phyloP scores from a whole-genome alignment of 1,140 invertebrate species.

The Drosophila auraria region DNA sequence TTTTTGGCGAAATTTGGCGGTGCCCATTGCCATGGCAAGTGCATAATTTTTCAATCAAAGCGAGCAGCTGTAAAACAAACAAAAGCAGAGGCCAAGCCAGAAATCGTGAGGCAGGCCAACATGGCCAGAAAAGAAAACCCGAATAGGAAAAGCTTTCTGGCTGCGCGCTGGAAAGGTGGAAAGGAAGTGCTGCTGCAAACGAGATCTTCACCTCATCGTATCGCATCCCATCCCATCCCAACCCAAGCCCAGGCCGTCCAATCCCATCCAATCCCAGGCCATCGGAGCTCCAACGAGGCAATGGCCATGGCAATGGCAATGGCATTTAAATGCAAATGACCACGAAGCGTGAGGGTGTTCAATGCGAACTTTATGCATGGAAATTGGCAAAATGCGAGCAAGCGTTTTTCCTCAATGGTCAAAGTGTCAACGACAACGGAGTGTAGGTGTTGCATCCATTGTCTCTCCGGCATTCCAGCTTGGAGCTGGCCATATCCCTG shows the following conservation, averaged over 20 bases:
- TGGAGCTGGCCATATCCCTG: background rate
- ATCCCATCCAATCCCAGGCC: constrained; percentile 18
- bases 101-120: constrained; percentile 52
- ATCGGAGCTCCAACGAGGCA: constrained; percentile 7
- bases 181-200: constrained; percentile 60
- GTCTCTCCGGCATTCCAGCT: constrained; percentile 39
- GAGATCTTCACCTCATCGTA: constrained; percentile 42
- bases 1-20: constrained; percentile 68
- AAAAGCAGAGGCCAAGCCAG: constrained; percentile 46
- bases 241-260: constrained; percentile 5
- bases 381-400: constrained; percentile 81
- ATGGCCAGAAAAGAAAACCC: constrained; percentile 55
- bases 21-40: constrained; percentile 80
- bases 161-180: constrained; percentile 4
- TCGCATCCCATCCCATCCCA: background rate
- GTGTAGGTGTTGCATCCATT: constrained; percentile 71
- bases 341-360: constrained; percentile 80
- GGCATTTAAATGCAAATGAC: constrained; percentile 82
- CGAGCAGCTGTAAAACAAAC: constrained; percentile 80
- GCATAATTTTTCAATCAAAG: constrained; percentile 83
- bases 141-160: constrained; percentile 38
- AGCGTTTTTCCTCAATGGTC: constrained; percentile 73
- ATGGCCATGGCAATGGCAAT: constrained; percentile 54
- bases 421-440: constrained; percentile 68
- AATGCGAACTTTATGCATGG: constrained; percentile 79